Evolutionary conservation across 1,140 invertebrate species (phyloP), one percentile per base, ranked within the genome.

Genomic region (Venturia canescens): DNA sequence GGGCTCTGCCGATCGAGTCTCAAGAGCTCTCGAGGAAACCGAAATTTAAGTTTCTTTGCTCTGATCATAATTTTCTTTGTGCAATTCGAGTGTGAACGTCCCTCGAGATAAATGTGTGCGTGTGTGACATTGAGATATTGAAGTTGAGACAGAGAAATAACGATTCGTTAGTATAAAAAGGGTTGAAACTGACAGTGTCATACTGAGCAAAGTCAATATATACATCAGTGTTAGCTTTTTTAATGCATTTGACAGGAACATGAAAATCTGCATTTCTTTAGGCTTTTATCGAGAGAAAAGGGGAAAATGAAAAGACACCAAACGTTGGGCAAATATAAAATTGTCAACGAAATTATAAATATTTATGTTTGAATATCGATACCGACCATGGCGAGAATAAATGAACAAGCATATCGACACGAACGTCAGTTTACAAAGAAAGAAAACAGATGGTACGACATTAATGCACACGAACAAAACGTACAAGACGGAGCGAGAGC

Each of bases 181-280:
- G 88, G 82, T 89, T 89, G 89, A 88, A 90, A 91, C 89, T 91
- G 91, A 89, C 91, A 92, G 85, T 92, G 91, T 92, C 86, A 92
- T 92, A 92, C 91, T 92, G 91, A 92, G 91, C 91, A 92, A 91
- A 88, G 89, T 91, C 88, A 92, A 92, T 91, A 92, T 91, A 92
- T 92, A 91, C 90, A 88, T 92, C 91, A 92, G 91, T 92, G 91
- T 92, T 92, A 90, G 89, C 87, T 89, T 83, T 70, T 83, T 70
- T 77, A 60, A 69, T 34, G 16, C 1, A 78, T 85, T 83, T 76
- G 81, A 84, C 80, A 84, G 82, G 77, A 84, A 83, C 60, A 34
- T 67, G 9, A 66, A 72, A 72, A 71, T 75, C 26, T 23, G 60
- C 21, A 75, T 69, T 81, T n/a, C n/a, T 34, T 72, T 71, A 38